These are phyloP conservation scores for Danionella dracula DNA, from an alignment of 2,797 vertebrate genomes.

Conservation along the genomic window DNA sequence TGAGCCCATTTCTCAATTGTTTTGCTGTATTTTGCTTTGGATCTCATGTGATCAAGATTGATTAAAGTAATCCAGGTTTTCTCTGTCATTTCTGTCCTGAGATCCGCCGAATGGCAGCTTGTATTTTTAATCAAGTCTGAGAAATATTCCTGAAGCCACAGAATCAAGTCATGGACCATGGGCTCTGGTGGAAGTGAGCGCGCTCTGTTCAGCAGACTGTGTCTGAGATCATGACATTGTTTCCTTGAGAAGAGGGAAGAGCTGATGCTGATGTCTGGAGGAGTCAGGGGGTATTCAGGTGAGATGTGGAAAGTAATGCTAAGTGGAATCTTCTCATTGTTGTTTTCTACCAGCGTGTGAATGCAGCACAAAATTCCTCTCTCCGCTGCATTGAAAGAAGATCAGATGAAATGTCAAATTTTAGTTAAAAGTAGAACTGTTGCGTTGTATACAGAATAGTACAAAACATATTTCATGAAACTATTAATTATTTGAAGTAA, in stretches of 20 bases:
- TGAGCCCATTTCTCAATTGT: conserved; percentile 75
- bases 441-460: no score
- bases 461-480: no score
- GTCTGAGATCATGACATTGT: conserved; percentile 66
- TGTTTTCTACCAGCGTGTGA: conserved; percentile 26
- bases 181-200: conserved; percentile 63
- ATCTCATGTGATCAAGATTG: conserved; percentile 83
- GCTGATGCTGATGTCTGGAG: conserved; percentile 75
- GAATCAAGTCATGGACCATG: conserved; percentile 75
- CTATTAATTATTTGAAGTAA: no score
- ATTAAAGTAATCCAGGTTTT: conserved; percentile 68
- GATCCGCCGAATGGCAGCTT: background rate
- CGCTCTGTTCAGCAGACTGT: conserved; percentile 67
- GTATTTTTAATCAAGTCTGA: conserved; percentile 36
- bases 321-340: conserved; percentile 25
- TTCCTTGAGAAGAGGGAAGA: conserved; percentile 73
- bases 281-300: conserved; percentile 68
- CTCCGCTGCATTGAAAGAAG: conserved; percentile 29
- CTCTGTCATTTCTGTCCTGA: conserved; percentile 23
- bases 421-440: no score
- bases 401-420: no score
- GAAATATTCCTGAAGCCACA: conserved; percentile 74
- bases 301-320: conserved; percentile 75
- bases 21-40: conserved; percentile 74
- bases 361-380: conserved; percentile 44